Conservation (phyloP, 1,140 invertebrate species). For the Drosophila gunungcola region DNA sequence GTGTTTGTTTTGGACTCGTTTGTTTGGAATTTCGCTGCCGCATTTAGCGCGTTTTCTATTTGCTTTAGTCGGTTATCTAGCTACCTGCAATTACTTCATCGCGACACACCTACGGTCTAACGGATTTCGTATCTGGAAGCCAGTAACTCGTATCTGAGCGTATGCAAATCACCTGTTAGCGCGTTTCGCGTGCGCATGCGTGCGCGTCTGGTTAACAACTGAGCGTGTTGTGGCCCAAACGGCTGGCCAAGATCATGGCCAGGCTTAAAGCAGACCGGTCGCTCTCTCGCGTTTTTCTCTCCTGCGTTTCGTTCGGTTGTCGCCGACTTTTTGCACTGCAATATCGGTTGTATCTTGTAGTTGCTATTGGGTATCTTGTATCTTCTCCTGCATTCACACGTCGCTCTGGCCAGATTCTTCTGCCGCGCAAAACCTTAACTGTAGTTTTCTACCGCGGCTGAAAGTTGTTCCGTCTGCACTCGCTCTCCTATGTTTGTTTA, state of each 20-base stretch:
- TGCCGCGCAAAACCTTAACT: slow-evolving; percentile 55
- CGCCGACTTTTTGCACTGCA: slow-evolving; percentile 64
- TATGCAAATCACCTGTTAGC: slow-evolving; percentile 33
- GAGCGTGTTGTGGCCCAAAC: slow-evolving; percentile 43
- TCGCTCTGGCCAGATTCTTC: slow-evolving; percentile 59
- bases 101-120: slow-evolving; percentile 65
- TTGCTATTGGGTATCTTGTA: slow-evolving; percentile 18
- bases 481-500: slow-evolving; percentile 66
- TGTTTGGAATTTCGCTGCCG: slow-evolving; percentile 75
- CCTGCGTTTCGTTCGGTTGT: slow-evolving; percentile 55
- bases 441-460: slow-evolving; percentile 49
- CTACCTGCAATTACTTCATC: slow-evolving; percentile 72
- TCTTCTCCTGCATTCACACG: slow-evolving; percentile 46
- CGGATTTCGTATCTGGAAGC: slow-evolving; percentile 38
- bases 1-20: slow-evolving; percentile 41
- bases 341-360: slow-evolving; percentile 32
- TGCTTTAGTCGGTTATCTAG: slow-evolving; percentile 25
- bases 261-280: slow-evolving; percentile 36
- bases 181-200: slow-evolving; percentile 67
- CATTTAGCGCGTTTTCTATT: slow-evolving; percentile 81
- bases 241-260: slow-evolving; percentile 68
- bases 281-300: slow-evolving; percentile 8
- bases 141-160: slow-evolving; percentile 33
- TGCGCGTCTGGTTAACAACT: slow-evolving; percentile 69
- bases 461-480: slow-evolving; percentile 66